Conservation (phyloP, 2,113 vertebrate species). For the Hippocampus barbouri region DNA sequence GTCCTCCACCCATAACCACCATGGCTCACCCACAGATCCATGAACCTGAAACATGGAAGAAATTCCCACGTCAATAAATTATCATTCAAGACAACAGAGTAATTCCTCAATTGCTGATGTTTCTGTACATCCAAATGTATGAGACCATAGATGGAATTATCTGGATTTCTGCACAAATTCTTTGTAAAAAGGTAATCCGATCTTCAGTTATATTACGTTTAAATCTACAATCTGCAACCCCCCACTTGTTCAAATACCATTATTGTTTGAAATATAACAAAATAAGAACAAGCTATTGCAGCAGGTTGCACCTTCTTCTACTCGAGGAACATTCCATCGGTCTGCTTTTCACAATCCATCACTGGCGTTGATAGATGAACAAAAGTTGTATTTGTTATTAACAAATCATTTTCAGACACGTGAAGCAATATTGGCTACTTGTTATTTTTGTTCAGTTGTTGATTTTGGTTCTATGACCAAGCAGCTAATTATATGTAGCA, state of each 20-base stretch:
- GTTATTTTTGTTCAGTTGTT: no score
- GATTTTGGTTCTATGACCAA: no score
- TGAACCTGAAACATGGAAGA: slow-evolving; percentile 78
- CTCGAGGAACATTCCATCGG: not conserved
- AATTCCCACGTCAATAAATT: not conserved
- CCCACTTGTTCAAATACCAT: not conserved
- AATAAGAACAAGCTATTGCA: not conserved
- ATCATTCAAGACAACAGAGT: no score
- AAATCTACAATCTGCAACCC: no score
- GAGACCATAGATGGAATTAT: not conserved
- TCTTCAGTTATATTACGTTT: not conserved
- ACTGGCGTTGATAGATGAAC: not conserved
- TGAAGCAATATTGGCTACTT: not conserved
- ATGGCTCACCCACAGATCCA: slow-evolving; percentile 92
- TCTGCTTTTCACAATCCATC: not conserved
- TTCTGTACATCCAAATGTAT: not conserved
- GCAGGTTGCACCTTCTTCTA: not conserved
- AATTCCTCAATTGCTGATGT: not conserved
- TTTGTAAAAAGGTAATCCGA: not conserved
- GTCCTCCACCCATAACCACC: slow-evolving; percentile 99
- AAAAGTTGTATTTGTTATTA: not conserved
- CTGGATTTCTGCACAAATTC: not conserved
- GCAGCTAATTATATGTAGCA: no score
- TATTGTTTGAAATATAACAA: not conserved
- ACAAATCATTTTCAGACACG: not conserved